Base-by-base conservation (phyloP, 2,888 invertebrate genomes). In the Anarsia innoxiella region DNA sequence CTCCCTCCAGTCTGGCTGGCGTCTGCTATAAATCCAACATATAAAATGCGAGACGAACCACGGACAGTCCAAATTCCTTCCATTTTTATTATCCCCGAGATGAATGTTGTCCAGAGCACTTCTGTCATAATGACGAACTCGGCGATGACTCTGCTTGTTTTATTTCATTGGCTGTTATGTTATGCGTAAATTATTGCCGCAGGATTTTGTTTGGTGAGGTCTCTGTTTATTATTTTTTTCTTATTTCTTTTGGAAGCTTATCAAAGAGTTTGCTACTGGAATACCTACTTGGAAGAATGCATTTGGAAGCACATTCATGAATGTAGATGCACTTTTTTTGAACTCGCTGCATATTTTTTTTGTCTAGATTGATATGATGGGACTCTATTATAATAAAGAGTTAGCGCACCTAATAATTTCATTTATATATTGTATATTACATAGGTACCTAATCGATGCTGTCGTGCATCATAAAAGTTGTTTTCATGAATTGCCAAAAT, bases 21-120 rank as follows among this genome's bases (percentile, higher is more conserved):
- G 57, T 53, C 53, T 46, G 51, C 45, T 52, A 56, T 66, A 66
- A 66, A 64, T 58, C 51, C 43, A 19, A 49, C 56, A 48, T 59
- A 61, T 64, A 66, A 66, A 66, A 59, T 56, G 47, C 44, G 53
- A 47, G 51, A 45, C 51, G 51, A 51, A 43, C 45, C 35, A 43
- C 33, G 46, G 51, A 49, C 55, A 56, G 55, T 49, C 41, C 35
- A 51, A 56, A 50, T 49, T 59, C 45, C 44, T 46, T 41, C 46
- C 48, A 50, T 59, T 44, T 64, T 58, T 59, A 63, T 59, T 62
- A 56, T 46, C 31, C 23, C 10, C 2, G 9, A 23, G 40, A 36
- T 25, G 35, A 15, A 31, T 31, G 31, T 23, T 31, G 31, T 31
- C 31, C 31, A 31, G 31, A 9, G n/a, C n/a, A 19, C 16, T 31